Evolutionary conservation across 1,140 invertebrate species (phyloP), one percentile per base, ranked within the genome.

Genomic region (Araneus ventricosus): DNA sequence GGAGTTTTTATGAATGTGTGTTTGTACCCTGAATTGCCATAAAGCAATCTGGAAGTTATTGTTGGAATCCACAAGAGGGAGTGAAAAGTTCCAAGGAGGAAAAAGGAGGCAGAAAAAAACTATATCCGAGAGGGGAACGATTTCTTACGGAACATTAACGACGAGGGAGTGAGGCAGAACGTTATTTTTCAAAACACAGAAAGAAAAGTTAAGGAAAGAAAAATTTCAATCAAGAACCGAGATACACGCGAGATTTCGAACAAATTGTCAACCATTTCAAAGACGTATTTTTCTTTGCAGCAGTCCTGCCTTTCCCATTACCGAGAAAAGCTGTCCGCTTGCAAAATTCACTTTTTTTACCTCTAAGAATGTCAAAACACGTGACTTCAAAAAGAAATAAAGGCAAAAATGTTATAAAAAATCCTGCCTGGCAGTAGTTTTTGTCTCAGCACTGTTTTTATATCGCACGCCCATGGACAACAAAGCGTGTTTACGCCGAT

Each of bases 81-180:
- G 63, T 34, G 63, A 90, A 90, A 80, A 90, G 87, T 88, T 88
- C 52, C 34, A 24, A 41, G 45, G 3, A 80, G 41, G 3, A 37
- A 61, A 87, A 63, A 63, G 17, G n/a, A 37, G n/a, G 85, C 14
- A 30, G 20, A 1, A 27, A 14, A 67, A 41, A 39, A 82, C 20
- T 61, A 84, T 52, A 52, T 84, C n/a, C 14, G 8, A 80, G 67
- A 52, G 30, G 22, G 70, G 88, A 80, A 80, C 75, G 52, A 80
- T 90, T 90, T 90, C 45, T 90, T 90, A 90, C 75, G 88, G 70
- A 57, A 90, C 88, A 90, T 90, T 90, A 90, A 80, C 88, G 39
- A 39, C 45, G 59, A 90, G 63, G 63, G 52, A 61, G 75, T 59
- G 70, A 59, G 22, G 45, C 88, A 80, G 88, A 59, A 80, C 39